These are phyloP conservation scores for Ailuropoda melanoleuca DNA, from an alignment of 2,113 vertebrate genomes.

Conservation along the genomic window DNA sequence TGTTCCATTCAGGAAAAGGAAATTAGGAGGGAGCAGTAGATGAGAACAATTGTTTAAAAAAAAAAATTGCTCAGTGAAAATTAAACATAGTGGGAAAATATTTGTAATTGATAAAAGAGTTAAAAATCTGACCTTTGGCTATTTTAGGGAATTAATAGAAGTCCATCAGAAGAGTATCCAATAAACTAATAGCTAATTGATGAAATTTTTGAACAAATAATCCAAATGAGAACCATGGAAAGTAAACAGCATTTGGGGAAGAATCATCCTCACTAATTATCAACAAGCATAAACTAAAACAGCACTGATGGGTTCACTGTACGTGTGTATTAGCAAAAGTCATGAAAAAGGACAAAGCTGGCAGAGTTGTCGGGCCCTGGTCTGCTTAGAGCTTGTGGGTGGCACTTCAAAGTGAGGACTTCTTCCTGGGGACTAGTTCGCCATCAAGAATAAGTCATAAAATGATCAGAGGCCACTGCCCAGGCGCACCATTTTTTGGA, in stretches of 20 bases:
- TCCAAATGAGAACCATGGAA: background rate
- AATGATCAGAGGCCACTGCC: background rate
- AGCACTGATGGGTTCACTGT: accelerated
- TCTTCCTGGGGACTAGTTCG: background rate
- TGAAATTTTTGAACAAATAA: background rate
- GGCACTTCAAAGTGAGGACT: background rate
- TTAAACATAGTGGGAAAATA: background rate
- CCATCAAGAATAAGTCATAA: background rate
- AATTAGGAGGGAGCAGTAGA: background rate
- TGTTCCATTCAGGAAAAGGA: background rate
- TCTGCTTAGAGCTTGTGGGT: background rate
- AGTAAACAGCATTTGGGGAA: background rate
- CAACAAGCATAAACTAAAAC: background rate
- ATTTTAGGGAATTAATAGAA: background rate
- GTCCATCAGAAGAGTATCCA: background rate
- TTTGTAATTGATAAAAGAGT: background rate
- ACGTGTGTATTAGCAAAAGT: background rate
- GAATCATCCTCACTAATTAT: background rate
- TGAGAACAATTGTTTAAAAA: background rate
- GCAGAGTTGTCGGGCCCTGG: background rate
- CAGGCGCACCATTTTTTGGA: background rate
- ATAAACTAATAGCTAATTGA: background rate
- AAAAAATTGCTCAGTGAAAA: background rate
- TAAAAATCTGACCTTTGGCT: background rate
- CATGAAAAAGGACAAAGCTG: background rate